Evolutionary conservation across 1,140 invertebrate genomes (phyloP).

Genomic region (Harpegnathos saltator): DNA sequence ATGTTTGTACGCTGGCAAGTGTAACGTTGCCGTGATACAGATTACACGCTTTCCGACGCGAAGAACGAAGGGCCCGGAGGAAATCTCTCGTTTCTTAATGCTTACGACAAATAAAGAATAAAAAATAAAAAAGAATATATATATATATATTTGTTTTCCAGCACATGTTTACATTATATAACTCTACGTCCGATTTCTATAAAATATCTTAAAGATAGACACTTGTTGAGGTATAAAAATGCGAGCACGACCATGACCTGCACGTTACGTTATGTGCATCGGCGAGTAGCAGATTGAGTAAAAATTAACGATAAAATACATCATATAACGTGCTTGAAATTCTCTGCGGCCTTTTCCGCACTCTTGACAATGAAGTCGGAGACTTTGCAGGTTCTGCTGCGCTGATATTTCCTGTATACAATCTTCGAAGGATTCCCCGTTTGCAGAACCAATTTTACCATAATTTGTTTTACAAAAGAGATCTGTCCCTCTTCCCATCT

Average conservation of each 20-base stretch:
- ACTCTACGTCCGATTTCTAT: neutral
- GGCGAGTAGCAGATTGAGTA: neutral
- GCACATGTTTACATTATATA: neutral
- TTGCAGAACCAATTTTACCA: slow-evolving; percentile 51
- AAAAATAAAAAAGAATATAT: too few relatives aligned
- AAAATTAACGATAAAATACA: neutral
- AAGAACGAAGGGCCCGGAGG: too few relatives aligned
- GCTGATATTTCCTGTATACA: slow-evolving; percentile 75
- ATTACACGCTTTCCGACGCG: neutral
- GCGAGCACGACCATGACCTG: neutral
- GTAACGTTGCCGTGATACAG: neutral
- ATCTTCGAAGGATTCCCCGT: neutral
- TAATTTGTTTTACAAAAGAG: neutral
- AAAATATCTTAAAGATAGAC: slow-evolving; percentile 8
- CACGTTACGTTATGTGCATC: too few relatives aligned
- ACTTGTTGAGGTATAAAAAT: neutral
- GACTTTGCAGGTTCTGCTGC: slow-evolving; percentile 60
- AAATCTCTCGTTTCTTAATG: neutral
- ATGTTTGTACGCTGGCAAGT: slow-evolving; percentile 14
- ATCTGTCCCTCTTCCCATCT: slow-evolving; percentile 29
- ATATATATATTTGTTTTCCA: slow-evolving; percentile 1
- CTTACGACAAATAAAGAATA: neutral
- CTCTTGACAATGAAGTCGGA: slow-evolving; percentile 53
- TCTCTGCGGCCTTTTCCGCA: neutral
- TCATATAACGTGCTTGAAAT: neutral